These are phyloP conservation scores for Halcyon malimbica DNA, from an alignment of 2,113 vertebrate genomes.

Conservation along the genomic window DNA sequence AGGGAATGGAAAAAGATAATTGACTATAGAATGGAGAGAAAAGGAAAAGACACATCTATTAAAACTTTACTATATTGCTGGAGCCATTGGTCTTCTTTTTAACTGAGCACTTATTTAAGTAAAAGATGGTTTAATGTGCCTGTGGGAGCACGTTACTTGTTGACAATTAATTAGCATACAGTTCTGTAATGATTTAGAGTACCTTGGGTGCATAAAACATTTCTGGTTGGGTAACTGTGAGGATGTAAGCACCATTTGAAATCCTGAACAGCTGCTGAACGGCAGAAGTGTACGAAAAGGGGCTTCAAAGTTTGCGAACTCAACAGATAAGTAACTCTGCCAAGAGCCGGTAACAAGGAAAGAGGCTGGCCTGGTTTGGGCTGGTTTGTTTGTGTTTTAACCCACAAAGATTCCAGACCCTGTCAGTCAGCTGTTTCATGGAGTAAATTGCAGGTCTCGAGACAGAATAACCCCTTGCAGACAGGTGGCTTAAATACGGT, in stretches of 20 bases:
- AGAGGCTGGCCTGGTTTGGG: background rate
- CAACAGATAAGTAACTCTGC: constrained; percentile 13
- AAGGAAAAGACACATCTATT: background rate
- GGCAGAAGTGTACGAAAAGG: background rate
- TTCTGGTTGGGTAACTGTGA: background rate
- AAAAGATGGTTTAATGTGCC: background rate
- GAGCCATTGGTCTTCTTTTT: background rate
- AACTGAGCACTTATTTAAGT: background rate
- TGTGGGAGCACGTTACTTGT: background rate
- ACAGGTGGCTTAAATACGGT: constrained; percentile 84
- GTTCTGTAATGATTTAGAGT: background rate
- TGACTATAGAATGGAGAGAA: background rate
- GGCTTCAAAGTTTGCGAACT: background rate
- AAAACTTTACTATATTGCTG: background rate
- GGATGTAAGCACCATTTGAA: background rate
- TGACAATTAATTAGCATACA: background rate
- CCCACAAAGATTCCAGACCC: constrained; percentile 34
- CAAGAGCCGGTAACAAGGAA: background rate
- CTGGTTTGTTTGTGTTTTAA: background rate
- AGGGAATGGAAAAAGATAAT: background rate
- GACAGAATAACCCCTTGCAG: constrained; percentile 57
- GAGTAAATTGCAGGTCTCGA: constrained; percentile 54
- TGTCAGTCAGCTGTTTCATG: constrained; percentile 80
- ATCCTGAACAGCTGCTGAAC: constrained; percentile 12
- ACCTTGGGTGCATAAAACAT: background rate